Evolutionary conservation across 1,140 invertebrate species (phyloP), one percentile per base, ranked within the genome.

Genomic region (Tenebrio molitor): DNA sequence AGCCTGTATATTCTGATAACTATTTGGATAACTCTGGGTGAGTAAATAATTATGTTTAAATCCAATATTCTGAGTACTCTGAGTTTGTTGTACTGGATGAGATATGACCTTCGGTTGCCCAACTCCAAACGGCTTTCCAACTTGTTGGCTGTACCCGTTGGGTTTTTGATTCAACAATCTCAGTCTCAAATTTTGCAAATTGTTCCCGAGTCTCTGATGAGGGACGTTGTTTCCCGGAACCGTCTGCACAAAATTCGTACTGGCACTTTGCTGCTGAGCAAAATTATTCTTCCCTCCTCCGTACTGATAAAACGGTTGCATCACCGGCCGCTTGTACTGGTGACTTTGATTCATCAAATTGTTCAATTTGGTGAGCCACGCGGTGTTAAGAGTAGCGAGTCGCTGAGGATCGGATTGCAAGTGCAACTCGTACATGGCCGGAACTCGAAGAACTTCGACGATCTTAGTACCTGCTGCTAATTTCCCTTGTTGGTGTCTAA

Each of bases 401-500:
- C 50, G 25, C 19, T 58, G 50, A 25, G 50, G 50, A 7, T 58
- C 50, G 2, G 50, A 58, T 25, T 58, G 50, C 23, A 58, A 16
- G 16, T 29, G 50, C 23, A 58, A 15, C 14, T 58, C 50, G 15
- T 58, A 58, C 23, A 58, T 58, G 3, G 50, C 50, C 0, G 50
- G 50, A 12, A 58, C 50, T 15, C 50, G 25, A n/a, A 58, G 19
- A n/a, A 58, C 50, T 14, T 58, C 50, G 16, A 58, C 50, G 29
- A 58, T 58, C 19, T 29, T 58, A 0, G 50, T 58, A 0, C 50
- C 50, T 4, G 50, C 10, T 1, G 46, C 19, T 7, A 46, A 6
- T 46, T 46, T 7, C 10, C 4, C 2, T 12, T 53, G 19, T 23
- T 2, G 1, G 10, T 23, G 17, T 53, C 21, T 23, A 21, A 16